Evolutionary conservation across 2,888 invertebrate genomes (phyloP).

Genomic region (Mantis religiosa): DNA sequence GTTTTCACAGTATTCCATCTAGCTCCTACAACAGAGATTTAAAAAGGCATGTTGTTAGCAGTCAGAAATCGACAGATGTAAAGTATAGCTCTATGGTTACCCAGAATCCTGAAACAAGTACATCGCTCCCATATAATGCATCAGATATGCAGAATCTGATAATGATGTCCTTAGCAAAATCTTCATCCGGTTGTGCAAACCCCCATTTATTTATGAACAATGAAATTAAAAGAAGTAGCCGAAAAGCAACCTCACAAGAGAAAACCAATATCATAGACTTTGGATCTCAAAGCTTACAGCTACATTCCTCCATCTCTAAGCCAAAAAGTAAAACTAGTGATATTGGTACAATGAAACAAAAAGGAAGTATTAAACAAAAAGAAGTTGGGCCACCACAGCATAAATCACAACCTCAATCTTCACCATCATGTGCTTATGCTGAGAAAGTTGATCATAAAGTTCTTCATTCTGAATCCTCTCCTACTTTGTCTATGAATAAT

Average conservation of each 20-base stretch:
- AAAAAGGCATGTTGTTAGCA: background rate
- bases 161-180: background rate
- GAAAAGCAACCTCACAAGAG: background rate
- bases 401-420: background rate
- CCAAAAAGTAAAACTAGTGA: background rate
- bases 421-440: background rate
- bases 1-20: background rate
- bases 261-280: background rate
- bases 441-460: background rate
- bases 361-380: background rate
- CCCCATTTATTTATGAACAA: background rate
- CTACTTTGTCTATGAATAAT: background rate
- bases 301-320: background rate
- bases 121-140: background rate
- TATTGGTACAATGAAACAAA: background rate
- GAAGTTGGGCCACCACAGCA: background rate
- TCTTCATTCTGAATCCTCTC: background rate
- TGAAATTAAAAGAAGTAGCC: background rate
- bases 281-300: background rate
- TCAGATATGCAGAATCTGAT: background rate
- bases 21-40: background rate
- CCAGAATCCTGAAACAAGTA: background rate
- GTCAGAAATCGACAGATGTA: background rate
- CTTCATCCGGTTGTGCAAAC: background rate
- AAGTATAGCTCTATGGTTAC: background rate